Evolutionary conservation across 1,140 invertebrate genomes (phyloP), one percentile per base, ranked within the genome.

Genomic region (Drosophila nigromelanica): DNA sequence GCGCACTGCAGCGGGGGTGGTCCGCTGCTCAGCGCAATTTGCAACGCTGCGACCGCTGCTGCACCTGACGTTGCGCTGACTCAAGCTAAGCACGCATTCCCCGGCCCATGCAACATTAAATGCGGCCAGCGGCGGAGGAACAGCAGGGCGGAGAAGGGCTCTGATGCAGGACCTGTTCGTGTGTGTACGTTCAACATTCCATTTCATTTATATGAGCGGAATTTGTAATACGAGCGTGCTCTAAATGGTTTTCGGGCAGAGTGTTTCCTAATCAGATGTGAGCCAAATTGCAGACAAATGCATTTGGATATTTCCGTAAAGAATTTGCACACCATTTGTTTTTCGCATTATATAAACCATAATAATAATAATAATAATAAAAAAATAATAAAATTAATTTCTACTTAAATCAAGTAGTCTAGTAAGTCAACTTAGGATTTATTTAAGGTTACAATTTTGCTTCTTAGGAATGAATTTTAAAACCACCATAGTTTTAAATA

Each of bases 141-240:
- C 21, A 24, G 21, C 21, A 24, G 21, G 21, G 2, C 21, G 21
- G 21, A 24, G 21, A 24, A 24, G 18, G 18, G 18, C 18, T 18
- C 18, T 18, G 18, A 18, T 1, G 18, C 2, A 18, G 18, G 18
- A 2, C 18, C 1, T 33, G 15, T 48, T 35, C 21, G n/a, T 50
- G 64, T 40, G 33, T 24, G 18, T 35, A 35, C 56, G 30, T 5
- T 24, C 15, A 15, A 15, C 60, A 70, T 54, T 54, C 40, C 69
- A 85, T 72, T 81, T 66, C 69, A 85, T 72, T 81, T 66, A 60
- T 78, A 81, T 74, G 60, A 76, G 51, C 66, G 64, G 58, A 81
- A 81, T 68, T 64, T 48, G 43, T 64, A 78, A 75, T 73, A 55
- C 62, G 35, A 55, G 64, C 63, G 56, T 52, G 69, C 51, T 51